Evolutionary conservation across 2,797 vertebrate genomes (phyloP), one percentile per base, ranked within the genome.

Genomic region (Neopelma chrysocephalum): DNA sequence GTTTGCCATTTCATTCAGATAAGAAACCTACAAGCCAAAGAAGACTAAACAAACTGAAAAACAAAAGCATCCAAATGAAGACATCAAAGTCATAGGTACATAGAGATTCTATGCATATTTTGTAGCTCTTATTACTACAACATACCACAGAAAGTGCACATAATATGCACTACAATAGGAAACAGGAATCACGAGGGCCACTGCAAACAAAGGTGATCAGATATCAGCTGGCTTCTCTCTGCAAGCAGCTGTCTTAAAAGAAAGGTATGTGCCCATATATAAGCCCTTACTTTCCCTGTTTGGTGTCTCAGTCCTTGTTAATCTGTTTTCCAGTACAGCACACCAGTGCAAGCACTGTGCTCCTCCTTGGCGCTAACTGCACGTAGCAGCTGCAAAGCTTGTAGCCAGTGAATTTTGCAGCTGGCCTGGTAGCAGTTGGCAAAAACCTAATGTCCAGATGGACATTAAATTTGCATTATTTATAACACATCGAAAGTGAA

Each of bases 401-500:
- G 85, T 89, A 95, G 95, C 92, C 91, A 90, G 94, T 88, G 91
- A 93, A 96, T 97, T 98, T 94, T 98, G 97, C 97, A 97, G 97
- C 97, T 98, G 98, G 88, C 96, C 93, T 96, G 68, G 93, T 96
- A 96, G 95, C 94, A 97, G 96, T 95, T 97, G 96, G 97, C 97
- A 97, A 96, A 97, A 97, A 53, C 40, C 54, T 82, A 60, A 84
- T 81, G 91, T 96, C 97, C 98, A 98, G 97, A 98, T 98, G 97
- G 97, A 96, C 96, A 96, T 94, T 96, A 98, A 97, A 97, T 97
- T 96, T 96, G 94, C 95, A 96, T 94, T 97, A 96, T 96, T 97
- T 97, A 96, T 95, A 97, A 95, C 95, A 95, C 71, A 97, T 96
- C 93, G 95, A 87, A 97, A 97, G 91, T 92, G 95, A 98, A 95